phyloP scores from a whole-genome alignment of 2,797 vertebrate species.

The Ammospiza maritima region DNA sequence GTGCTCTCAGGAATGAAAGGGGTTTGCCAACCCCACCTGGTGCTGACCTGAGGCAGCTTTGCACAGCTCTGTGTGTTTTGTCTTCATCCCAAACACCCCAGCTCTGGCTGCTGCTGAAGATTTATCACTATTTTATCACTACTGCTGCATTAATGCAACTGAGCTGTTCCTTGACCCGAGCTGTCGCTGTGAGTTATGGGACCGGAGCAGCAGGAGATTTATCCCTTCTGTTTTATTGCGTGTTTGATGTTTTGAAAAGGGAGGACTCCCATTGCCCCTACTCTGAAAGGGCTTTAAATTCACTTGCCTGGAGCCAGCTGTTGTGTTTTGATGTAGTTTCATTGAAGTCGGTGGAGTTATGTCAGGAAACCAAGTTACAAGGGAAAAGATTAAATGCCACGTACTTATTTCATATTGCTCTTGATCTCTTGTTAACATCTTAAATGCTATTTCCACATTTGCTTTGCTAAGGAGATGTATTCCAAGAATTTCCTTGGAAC shows the following conservation, averaged over 20 bases:
- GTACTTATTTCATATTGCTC: not conserved
- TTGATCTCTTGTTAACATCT: not conserved
- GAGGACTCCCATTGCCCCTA: not conserved
- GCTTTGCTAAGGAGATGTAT: not conserved
- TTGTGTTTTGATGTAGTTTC: slow-evolving; percentile 19
- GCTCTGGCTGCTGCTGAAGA: not conserved
- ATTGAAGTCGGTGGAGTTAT: not conserved
- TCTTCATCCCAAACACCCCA: not conserved
- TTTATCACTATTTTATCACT: not conserved
- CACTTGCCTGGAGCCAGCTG: slow-evolving; percentile 10
- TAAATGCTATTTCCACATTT: not conserved
- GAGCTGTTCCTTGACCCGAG: not conserved
- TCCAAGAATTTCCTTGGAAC: not conserved
- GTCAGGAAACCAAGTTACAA: not conserved
- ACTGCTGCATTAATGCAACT: not conserved
- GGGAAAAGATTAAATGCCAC: not conserved
- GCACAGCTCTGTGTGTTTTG: not conserved
- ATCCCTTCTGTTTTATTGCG: not conserved
- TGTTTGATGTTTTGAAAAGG: slow-evolving; percentile 32
- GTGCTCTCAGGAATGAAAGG: not conserved
- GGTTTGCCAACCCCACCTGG: not conserved
- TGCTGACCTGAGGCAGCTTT: not conserved
- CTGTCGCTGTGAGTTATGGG: not conserved
- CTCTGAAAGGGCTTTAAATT: not conserved
- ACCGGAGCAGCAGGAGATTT: not conserved